These are phyloP conservation scores for Endotricha flammealis DNA, from an alignment of 2,888 invertebrate genomes.

Conservation along the genomic window DNA sequence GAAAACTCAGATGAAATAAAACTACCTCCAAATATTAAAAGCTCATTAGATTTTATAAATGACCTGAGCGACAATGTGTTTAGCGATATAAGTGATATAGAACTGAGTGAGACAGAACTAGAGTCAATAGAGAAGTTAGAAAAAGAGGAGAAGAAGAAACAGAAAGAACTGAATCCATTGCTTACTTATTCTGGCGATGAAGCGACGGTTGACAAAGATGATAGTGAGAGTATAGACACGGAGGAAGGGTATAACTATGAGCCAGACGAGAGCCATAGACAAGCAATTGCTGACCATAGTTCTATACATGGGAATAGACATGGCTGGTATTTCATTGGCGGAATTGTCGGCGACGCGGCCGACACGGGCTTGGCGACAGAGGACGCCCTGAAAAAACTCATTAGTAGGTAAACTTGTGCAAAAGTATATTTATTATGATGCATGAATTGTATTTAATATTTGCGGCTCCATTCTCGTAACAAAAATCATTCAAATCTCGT, in stretches of 20 bases:
- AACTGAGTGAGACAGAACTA: slow-evolving; percentile 80
- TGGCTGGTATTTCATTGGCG: slow-evolving; percentile 92
- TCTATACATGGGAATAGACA: slow-evolving; percentile 82
- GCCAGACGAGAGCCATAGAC: slow-evolving; percentile 74
- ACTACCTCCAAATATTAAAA: slow-evolving; percentile 72
- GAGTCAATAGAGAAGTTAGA: slow-evolving; percentile 78
- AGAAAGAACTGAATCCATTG: slow-evolving; percentile 62
- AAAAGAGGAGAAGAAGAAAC: slow-evolving; percentile 64
- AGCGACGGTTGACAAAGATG: slow-evolving; percentile 34
- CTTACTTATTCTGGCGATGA: slow-evolving; percentile 54
- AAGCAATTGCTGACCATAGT: slow-evolving; percentile 79
- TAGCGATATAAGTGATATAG: slow-evolving; percentile 81
- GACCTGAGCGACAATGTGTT: slow-evolving; percentile 81
- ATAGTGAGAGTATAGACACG: slow-evolving; percentile 46
- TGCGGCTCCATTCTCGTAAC: too few relatives aligned
- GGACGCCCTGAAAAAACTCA: slow-evolving; percentile 86
- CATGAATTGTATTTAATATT: too few relatives aligned
- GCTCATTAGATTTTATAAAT: slow-evolving; percentile 78
- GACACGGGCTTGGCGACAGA: slow-evolving; percentile 82
- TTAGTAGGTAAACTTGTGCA: slow-evolving; percentile 84
- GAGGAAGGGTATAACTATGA: slow-evolving; percentile 65
- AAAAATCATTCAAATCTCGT: too few relatives aligned
- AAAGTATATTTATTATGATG: slow-evolving; percentile 43
- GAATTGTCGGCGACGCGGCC: slow-evolving; percentile 84
- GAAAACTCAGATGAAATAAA: slow-evolving; percentile 55